Evolutionary conservation across 2,797 vertebrate genomes (phyloP).

Genomic region (Sandelia bainsii): DNA sequence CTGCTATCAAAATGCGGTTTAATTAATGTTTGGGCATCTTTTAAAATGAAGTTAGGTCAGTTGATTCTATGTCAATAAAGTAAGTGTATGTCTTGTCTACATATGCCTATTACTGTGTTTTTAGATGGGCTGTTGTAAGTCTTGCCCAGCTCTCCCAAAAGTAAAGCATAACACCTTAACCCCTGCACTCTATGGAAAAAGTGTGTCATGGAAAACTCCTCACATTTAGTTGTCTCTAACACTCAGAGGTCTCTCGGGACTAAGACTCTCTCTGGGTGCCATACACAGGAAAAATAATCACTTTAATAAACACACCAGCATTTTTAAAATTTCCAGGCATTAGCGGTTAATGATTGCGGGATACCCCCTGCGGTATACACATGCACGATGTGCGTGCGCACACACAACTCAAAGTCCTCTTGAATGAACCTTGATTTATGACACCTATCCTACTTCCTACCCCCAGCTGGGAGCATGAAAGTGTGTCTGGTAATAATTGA

Average conservation of each 20-base stretch:
- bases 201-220: constrained; percentile 57
- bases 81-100: not conserved
- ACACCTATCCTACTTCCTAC: constrained; percentile 79
- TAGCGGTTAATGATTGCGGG: constrained; percentile 86
- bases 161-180: constrained; percentile 49
- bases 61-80: not conserved
- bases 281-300: constrained; percentile 36
- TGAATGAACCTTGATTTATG: constrained; percentile 85
- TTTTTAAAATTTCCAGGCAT: constrained; percentile 65
- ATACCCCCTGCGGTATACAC: constrained; percentile 56
- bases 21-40: not conserved
- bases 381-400: constrained; percentile 15
- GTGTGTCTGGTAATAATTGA: constrained; percentile 73
- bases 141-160: constrained; percentile 21
- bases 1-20: constrained; percentile 20
- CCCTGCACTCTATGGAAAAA: constrained; percentile 65
- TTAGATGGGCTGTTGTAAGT: constrained; percentile 2
- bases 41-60: not conserved
- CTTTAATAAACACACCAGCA: constrained; percentile 19
- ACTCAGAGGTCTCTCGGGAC: constrained; percentile 28
- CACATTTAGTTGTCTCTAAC: constrained; percentile 50
- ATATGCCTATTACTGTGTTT: not conserved
- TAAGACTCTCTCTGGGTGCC: constrained; percentile 23
- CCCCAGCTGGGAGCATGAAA: constrained; percentile 79
- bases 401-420: constrained; percentile 53